Conservation (phyloP, 2,113 vertebrate species). For the Antigone vipio region DNA sequence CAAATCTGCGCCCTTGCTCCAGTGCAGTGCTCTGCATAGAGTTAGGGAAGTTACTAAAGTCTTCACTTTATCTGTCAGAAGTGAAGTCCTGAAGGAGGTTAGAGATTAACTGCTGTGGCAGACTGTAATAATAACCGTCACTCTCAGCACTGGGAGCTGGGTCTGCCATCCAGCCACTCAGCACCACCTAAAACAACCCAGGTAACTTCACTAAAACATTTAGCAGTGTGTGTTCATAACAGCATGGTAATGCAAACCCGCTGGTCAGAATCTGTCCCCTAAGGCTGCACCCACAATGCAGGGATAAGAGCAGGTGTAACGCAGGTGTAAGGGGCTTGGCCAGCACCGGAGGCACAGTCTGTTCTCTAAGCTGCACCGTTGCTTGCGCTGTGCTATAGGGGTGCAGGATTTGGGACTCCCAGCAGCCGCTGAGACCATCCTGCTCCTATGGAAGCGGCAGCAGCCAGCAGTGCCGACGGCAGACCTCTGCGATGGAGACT, state of each 20-base stretch:
- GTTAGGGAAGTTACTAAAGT: background rate
- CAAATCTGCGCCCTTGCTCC: background rate
- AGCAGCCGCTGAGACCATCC: background rate
- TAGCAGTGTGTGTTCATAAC: accelerated
- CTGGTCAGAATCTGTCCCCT: background rate
- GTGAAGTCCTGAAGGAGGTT: background rate
- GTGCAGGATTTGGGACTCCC: background rate
- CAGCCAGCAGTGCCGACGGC: accelerated
- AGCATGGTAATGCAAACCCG: accelerated
- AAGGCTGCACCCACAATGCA: background rate
- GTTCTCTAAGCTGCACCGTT: background rate
- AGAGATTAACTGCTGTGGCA: background rate
- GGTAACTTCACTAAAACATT: accelerated
- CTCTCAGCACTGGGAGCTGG: background rate
- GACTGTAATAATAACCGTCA: background rate
- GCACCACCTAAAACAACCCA: background rate
- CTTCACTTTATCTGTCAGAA: background rate
- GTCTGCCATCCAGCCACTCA: background rate
- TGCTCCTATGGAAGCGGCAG: background rate
- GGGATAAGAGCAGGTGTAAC: background rate
- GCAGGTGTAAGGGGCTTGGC: background rate
- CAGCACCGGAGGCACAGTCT: background rate
- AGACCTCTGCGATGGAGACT: accelerated
- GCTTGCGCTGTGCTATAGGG: accelerated
- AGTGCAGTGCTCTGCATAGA: accelerated